Evolutionary conservation across 2,797 vertebrate genomes (phyloP), one percentile per base, ranked within the genome.

Genomic region (Sphenodon punctatus): DNA sequence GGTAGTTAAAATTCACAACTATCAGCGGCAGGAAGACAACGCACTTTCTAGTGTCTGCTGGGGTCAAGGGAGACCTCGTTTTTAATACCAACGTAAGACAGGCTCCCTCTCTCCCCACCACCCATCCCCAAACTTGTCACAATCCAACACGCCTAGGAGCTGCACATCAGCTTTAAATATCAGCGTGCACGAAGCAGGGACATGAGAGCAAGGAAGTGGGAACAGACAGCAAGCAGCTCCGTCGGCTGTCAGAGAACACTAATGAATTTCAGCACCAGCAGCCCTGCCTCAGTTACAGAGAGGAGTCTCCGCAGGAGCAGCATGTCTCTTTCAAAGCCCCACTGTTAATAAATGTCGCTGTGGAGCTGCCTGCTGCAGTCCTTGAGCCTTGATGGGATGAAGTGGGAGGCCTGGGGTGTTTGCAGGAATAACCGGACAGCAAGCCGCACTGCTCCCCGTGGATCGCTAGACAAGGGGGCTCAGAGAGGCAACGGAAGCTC

Each of bases 201-300:
- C 89, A 92, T 42, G 80, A 94, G 93, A 94, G 93, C 85, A 68
- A 93, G 88, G 83, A 91, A 95, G 89, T 84, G 79, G 90, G 92
- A 95, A 95, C 90, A 93, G 93, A 94, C 92, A 93, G 93, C 82
- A 66, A 86, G 64, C 65, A 76, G 83, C 94, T 95, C 92, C 91
- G 93, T 91, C 74, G 91, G 93, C 94, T 96, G 95, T 96, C 95
- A 96, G 93, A 86, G 75, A 88, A 83, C 93, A 94, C 95, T 96
- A 96, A 96, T 96, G 95, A 96, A 95, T 95, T 94, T 93, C 94
- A 95, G 88, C 87, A 90, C 81, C 84, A 81, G 91, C 92, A 92
- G 88, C 93, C 86, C 89, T 89, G 88, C 91, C 91, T 92, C 89
- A 92, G 87, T 34, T 89, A 90, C 19, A 90, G 81, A 0, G 0